Conservation (phyloP, 2,888 invertebrate genomes). For the Sphaeridia pumilis region DNA sequence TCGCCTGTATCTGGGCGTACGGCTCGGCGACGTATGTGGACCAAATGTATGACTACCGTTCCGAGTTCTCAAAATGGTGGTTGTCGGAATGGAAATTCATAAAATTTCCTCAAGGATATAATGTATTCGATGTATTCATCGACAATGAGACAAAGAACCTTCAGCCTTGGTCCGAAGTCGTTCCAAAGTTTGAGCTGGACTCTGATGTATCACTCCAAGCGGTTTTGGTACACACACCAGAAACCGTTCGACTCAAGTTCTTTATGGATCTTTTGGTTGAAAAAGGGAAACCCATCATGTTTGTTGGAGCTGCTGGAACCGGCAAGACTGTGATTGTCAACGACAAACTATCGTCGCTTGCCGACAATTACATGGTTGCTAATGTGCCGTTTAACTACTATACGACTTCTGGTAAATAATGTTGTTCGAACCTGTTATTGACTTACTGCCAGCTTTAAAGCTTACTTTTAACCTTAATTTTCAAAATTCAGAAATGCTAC, state of each 20-base stretch:
- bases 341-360: conserved; percentile 63
- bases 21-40: conserved; percentile 96
- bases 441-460: conserved; percentile 3
- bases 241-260: conserved; percentile 77
- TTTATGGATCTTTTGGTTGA: conserved; percentile 83
- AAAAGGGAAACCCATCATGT: conserved; percentile 81
- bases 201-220: conserved; percentile 84
- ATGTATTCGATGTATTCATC: conserved; percentile 89
- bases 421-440: not conserved
- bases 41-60: conserved; percentile 76
- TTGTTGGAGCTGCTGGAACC: conserved; percentile 69
- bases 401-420: conserved; percentile 55
- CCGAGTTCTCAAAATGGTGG: conserved; percentile 98
- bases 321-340: conserved; percentile 87
- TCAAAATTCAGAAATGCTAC: conserved; percentile 60
- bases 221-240: conserved; percentile 80
- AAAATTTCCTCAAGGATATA: conserved; percentile 80
- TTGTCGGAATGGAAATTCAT: conserved; percentile 87
- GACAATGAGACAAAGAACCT: conserved; percentile 83
- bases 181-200: conserved; percentile 82
- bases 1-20: conserved; percentile 93
- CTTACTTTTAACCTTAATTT: conserved; percentile 2
- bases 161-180: conserved; percentile 74
- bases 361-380: conserved; percentile 78
- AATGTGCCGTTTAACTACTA: conserved; percentile 95